These are phyloP conservation scores for Chloebia gouldiae DNA, from an alignment of 2,113 vertebrate species.

Conservation along the genomic window DNA sequence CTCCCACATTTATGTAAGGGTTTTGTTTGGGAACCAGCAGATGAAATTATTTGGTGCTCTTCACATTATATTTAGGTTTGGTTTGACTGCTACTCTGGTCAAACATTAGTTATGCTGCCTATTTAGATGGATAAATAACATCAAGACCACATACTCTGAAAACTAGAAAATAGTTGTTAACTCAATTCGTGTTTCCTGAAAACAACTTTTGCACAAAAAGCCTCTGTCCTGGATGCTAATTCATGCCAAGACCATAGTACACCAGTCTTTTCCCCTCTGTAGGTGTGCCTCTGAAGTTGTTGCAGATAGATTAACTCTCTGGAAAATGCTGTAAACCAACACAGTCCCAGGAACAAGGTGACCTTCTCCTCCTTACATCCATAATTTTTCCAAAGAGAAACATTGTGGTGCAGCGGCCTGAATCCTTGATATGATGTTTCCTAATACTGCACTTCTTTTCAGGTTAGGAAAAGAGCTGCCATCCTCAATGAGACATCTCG, in stretches of 20 bases:
- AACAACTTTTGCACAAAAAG: not conserved
- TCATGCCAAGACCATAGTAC: not conserved
- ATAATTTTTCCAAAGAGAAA: not conserved
- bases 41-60: not conserved
- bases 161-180: not conserved
- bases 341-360: not conserved
- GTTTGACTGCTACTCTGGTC: not conserved
- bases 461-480: not conserved
- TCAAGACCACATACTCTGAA: not conserved
- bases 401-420: not conserved
- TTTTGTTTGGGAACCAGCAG: not conserved
- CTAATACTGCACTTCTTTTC: not conserved
- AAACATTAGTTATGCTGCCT: not conserved
- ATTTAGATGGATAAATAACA: not conserved
- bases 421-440: not conserved
- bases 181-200: not conserved
- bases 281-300: not conserved
- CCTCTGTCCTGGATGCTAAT: not conserved
- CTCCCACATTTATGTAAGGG: not conserved
- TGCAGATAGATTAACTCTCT: not conserved
- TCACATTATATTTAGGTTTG: not conserved
- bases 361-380: not conserved
- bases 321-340: not conserved
- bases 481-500: not conserved
- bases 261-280: not conserved